Percentiles rank a stretch among this genome's conserved stretches.
These are phyloP conservation scores for Drosophila longiperda DNA, from an alignment of 2,888 invertebrate genomes.

Conservation along the genomic window DNA sequence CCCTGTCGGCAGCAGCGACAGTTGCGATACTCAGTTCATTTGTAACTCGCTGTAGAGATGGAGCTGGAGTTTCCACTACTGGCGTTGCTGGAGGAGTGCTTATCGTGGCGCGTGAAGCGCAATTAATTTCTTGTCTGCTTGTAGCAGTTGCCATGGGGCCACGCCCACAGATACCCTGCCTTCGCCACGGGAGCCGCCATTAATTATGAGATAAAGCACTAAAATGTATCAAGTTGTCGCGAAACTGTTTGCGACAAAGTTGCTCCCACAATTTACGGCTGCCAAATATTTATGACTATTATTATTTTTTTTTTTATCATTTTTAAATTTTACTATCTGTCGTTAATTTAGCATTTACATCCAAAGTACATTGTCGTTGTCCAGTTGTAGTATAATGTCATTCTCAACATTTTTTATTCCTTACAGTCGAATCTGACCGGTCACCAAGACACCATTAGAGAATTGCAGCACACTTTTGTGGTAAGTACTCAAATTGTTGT, in stretches of 20 bases:
- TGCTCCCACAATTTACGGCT: constrained; percentile 76
- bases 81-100: constrained; percentile 51
- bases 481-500: constrained; percentile 41
- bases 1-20: constrained; percentile 40
- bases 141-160: constrained; percentile 58
- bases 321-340: constrained; percentile 40
- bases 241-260: constrained; percentile 73
- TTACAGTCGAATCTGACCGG: constrained; percentile 6
- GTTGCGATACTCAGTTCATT: constrained; percentile 67
- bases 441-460: not conserved
- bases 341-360: constrained; percentile 47
- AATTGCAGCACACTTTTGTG: constrained; percentile 26
- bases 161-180: constrained; percentile 16
- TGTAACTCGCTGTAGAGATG: constrained; percentile 60
- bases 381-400: constrained; percentile 9
- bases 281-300: constrained; percentile 49
- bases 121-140: constrained; percentile 79
- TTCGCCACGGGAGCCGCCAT: constrained; percentile 60
- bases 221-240: constrained; percentile 80
- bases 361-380: not conserved
- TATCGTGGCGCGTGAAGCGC: constrained; percentile 80
- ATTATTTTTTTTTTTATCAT: constrained; percentile 36
- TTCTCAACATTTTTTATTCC: constrained; percentile 28
- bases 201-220: constrained; percentile 81
- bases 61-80: constrained; percentile 3